Evolutionary conservation across 1,140 invertebrate species (phyloP), one percentile per base, ranked within the genome.

Genomic region (Diploscapter pachys): DNA sequence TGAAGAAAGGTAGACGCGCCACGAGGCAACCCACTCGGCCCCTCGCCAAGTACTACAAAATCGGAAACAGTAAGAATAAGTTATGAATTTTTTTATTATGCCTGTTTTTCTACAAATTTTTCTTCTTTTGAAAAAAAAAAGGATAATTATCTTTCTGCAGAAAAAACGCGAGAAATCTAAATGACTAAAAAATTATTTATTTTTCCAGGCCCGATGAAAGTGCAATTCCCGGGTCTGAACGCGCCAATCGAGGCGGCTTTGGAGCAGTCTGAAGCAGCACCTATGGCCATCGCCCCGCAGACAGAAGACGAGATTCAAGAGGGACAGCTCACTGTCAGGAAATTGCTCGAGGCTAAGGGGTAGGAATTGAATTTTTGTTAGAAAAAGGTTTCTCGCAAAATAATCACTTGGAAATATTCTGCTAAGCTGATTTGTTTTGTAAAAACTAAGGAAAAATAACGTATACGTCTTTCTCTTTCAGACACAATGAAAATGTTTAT

Each of bases 221-320:
- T 95, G 80, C 51, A 93, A 70, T 98, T 93, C 92, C 95, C 96
- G 51, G 96, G 96, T 49, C 87, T 99, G 49, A 95, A 92, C 83
- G 87, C 91, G 2, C 92, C 93, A 3, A 88, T 96, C 6, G 86
- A 89, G 89, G 81, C 93, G 93, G 66, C 53, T 0, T 11, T 76
- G 9, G 56, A 76, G 8, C 11, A 62, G 31, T 31, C 31, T 31
- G 31, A 31, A 31, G 31, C 48, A n/a, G 73, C 79, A n/a, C 84
- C 84, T 4, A 77, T 83, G 9, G 53, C 48, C 9, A 6, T 83
- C 8, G 80, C 77, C 48, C 83, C 81, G 66, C 82, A 85, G 61
- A 82, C 77, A 3, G 82, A 85, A 51, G 81, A 85, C 13, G 83
- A 85, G 63, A 53, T 80, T 52, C 69, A 80, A 54, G 72, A 55